Evolutionary conservation across 2,797 vertebrate species (phyloP).

Genomic region (Simalia tracyae): DNA sequence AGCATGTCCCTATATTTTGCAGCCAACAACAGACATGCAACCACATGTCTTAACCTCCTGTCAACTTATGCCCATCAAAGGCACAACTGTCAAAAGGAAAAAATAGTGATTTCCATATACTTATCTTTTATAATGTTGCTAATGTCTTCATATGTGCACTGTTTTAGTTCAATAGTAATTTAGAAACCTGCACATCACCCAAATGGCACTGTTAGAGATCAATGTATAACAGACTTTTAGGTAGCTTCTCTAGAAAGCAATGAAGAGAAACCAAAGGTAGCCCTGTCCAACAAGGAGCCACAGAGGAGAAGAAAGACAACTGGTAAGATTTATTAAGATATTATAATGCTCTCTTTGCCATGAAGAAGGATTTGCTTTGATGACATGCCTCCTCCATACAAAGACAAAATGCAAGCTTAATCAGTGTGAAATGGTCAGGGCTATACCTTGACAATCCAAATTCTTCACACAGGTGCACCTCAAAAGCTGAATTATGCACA

Average conservation of each 20-base stretch:
- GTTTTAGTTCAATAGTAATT: constrained; percentile 15
- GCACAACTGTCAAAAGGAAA: background rate
- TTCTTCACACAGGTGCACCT: background rate
- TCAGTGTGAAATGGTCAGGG: background rate
- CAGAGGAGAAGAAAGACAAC: background rate
- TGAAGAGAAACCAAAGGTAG: background rate
- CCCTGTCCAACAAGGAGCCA: background rate
- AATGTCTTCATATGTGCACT: background rate
- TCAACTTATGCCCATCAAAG: constrained; percentile 1
- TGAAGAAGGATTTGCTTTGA: background rate
- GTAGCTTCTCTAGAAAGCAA: constrained; percentile 8
- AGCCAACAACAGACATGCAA: background rate
- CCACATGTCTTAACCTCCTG: background rate
- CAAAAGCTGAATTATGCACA: background rate
- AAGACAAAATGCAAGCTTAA: background rate
- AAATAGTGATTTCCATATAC: background rate
- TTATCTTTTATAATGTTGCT: background rate
- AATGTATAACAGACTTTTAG: background rate
- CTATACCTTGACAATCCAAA: background rate
- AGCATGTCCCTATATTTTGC: background rate
- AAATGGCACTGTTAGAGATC: background rate
- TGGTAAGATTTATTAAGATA: background rate
- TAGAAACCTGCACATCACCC: background rate
- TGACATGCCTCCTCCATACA: background rate
- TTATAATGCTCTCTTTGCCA: background rate